Evolutionary conservation across 2,888 invertebrate genomes (phyloP).

Genomic region (Xestobium rufovillosum): DNA sequence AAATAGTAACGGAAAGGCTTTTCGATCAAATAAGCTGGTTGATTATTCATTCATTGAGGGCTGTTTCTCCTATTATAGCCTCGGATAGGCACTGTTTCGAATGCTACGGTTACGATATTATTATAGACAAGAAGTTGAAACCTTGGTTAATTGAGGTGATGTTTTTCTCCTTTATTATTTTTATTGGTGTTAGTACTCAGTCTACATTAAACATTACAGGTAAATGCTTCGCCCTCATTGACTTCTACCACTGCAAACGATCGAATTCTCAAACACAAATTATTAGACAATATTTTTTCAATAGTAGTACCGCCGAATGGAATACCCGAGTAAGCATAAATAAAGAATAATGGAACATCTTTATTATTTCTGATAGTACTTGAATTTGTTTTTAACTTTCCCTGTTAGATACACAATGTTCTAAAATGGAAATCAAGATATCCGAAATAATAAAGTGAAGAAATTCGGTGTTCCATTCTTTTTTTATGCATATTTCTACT

Average conservation of each 20-base stretch:
- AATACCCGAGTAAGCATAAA: constrained; percentile 66
- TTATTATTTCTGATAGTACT: too few relatives aligned
- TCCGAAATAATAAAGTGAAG: too few relatives aligned
- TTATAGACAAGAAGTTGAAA: constrained; percentile 88
- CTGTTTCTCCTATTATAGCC: constrained; percentile 87
- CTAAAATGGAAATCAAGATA: too few relatives aligned
- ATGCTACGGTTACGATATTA: constrained; percentile 94
- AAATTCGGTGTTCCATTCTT: too few relatives aligned
- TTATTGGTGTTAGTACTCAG: not conserved
- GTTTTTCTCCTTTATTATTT: too few relatives aligned
- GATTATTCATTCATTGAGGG: constrained; percentile 87
- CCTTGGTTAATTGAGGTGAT: constrained; percentile 91
- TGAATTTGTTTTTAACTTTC: too few relatives aligned
- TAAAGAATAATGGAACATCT: not conserved
- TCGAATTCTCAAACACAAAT: constrained; percentile 85
- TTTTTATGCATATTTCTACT: not conserved
- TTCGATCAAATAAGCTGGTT: constrained; percentile 86
- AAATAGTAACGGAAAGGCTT: constrained; percentile 77
- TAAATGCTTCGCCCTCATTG: constrained; percentile 92
- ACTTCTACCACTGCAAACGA: constrained; percentile 93
- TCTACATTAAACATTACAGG: too few relatives aligned
- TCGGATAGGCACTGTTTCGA: constrained; percentile 90
- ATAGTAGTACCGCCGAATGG: constrained; percentile 85
- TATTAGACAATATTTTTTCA: constrained; percentile 87
- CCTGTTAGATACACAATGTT: too few relatives aligned